Base-by-base conservation (phyloP, 2,113 vertebrate genomes). In the Epinephelus moara region DNA sequence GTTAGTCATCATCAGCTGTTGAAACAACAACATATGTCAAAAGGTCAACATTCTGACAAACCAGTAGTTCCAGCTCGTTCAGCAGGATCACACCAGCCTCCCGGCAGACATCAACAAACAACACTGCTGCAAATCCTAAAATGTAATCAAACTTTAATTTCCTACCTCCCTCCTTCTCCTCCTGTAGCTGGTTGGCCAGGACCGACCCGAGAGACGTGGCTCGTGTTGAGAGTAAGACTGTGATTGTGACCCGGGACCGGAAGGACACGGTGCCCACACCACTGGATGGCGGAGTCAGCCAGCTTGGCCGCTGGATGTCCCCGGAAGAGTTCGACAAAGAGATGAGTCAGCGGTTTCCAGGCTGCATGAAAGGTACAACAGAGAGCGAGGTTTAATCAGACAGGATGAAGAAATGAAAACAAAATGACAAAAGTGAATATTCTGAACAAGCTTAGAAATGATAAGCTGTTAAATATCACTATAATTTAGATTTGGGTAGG, bases 131-230 rank as follows among this genome's bases (percentile, higher is more conserved):
- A 50, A 73, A 50, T 12, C 11, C 8, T 21, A 8, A 33, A 53
- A 53, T 21, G 17, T 33, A 21, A 27, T 25, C 4, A 49, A 27
- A 47, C 15, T 30, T 27, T 11, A 13, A 4, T n/a, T 56, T 19
- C 56, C 7, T 12, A 2, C 13, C 4, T 42, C 40, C 19, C 12
- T 23, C 23, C 25, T 73, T 6, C 9, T 77, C 18, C 17, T 66
- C 42, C 59, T 81, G 47, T 91, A 99, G 98, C 92, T 99, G 98
- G 98, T 62, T 99, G 94, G 98, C 97, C 37, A 95, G 97, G 86
- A 99, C 98, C 0, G 97, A 99, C 92, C 98, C 97, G 40, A 93
- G 94, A 63, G 98, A 99, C 1, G 98, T 99, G 72, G 98, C 98
- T 52, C 96, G 98, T 11, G 96, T 99, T 6, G 98, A 99, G 93